Evolutionary conservation across 2,113 vertebrate species (phyloP).

Genomic region (Sapajus apella): DNA sequence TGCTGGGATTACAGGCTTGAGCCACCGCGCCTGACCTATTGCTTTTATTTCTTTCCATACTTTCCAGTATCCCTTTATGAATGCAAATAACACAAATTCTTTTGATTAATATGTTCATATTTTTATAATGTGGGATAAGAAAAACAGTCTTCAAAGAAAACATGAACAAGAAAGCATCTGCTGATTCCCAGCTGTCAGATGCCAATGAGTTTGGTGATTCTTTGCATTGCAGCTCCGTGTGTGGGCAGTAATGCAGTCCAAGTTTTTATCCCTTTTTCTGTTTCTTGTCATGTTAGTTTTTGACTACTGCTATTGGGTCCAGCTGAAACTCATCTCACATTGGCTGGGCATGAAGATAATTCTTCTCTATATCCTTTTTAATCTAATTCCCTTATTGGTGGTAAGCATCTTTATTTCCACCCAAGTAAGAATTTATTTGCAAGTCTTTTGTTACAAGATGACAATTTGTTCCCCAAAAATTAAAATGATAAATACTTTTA

Average conservation of each 20-base stretch:
- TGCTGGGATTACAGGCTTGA: too few relatives aligned
- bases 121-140: conserved; percentile 29
- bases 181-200: conserved; percentile 46
- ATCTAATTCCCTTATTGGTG: conserved; percentile 15
- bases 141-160: conserved; percentile 35
- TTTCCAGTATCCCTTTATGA: conserved; percentile 20
- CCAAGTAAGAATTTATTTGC: conserved; percentile 40
- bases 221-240: conserved; percentile 64
- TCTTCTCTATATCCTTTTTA: conserved; percentile 38
- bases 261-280: conserved; percentile 62
- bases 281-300: conserved; percentile 69
- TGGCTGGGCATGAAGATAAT: conserved; percentile 71
- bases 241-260: conserved; percentile 64
- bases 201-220: conserved; percentile 48
- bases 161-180: conserved; percentile 38
- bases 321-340: conserved; percentile 61
- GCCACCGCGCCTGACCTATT: neutral
- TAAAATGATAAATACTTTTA: conserved; percentile 9
- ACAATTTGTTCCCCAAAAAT: neutral
- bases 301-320: conserved; percentile 56
- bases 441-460: conserved; percentile 53
- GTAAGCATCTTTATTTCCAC: conserved; percentile 57
- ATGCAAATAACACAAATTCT: conserved; percentile 33
- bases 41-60: conserved; percentile 17
- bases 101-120: conserved; percentile 51